Evolutionary conservation across 2,888 invertebrate genomes (phyloP), one percentile per base, ranked within the genome.

Genomic region (Drosophila kanekoi): DNA sequence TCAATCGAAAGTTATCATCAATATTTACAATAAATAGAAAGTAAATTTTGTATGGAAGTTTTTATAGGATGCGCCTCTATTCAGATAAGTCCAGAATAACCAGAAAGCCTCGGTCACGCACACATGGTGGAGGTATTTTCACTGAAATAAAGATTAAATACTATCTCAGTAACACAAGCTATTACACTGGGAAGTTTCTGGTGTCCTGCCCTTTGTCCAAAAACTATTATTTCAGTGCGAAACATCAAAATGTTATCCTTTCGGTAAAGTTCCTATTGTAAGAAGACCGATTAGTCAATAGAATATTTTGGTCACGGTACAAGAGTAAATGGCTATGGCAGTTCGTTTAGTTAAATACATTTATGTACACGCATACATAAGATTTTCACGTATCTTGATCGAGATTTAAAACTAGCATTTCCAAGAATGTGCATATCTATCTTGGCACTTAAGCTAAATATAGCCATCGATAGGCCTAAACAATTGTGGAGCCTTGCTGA

Each of bases 401-500:
- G n/a, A 43, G 13, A 40, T 66, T 64, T 48, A 71, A 49, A 54
- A 43, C 73, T 73, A 65, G n/a, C 11, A 16, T 28, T 49, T 51
- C 41, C 16, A 32, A 47, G 33, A 45, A 32, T 23, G 33, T 60
- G 43, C 6, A 40, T 51, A 49, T 62, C 40, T 51, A 49, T 62
- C 40, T 52, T 47, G 52, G 35, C 33, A 59, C 51, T 83, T 41
- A 59, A 53, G 38, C 57, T 82, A 77, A 56, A 33, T 14, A 13
- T 2, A n/a, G 4, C 10, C 33, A 2, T 3, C 11, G 5, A 37
- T n/a, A 10, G 23, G 23, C 4, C 54, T 89, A 91, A 23, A 92
- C 66, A 60, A 96, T 95, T 90, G 93, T 94, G 87, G 95, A 95
- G 54, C 96, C 96, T 90, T 96, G 96, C 69, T 96, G 93, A 90